Base-by-base conservation (phyloP, 2,797 vertebrate genomes). In the Scarus forsteni region DNA sequence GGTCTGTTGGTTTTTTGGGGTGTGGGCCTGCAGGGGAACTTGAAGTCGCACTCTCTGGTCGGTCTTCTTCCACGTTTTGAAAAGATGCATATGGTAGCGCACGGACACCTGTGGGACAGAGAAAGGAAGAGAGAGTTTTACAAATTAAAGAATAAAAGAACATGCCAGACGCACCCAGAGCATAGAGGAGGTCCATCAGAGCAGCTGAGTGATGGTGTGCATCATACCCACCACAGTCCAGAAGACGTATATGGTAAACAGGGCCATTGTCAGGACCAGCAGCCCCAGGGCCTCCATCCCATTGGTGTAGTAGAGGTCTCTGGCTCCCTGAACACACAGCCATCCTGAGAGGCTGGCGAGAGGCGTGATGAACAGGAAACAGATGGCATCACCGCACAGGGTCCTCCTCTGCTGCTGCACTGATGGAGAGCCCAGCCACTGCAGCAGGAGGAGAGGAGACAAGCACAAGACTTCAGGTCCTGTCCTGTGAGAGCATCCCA, bases 311-410 rank as follows among this genome's bases (percentile, higher is more conserved):
- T 92, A 88, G 7, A 93, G 90, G 80, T 93, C 92, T 83, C 85
- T 74, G 34, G 92, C 92, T 3, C 92, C 93, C 68, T 90, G 92
- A n/a, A 93, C 72, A 51, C 93, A 94, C 75, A 94, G 76, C 93
- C 92, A 94, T 1, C 92, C 93, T 0, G 92, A 93, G 38, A 94
- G 80, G 61, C 86, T 79, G 44, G 92, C 92, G 53, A 94, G 80
- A 0, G 93, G 92, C 0, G 92, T 94, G 79, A 94, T 93, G 84
- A 93, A 87, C 46, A 93, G 83, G 82, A 94, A 94, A 57, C 93
- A 93, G 59, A 92, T 57, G 0, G 42, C 57, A 0, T 94, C 93
- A 0, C 92, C 88, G 8, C 83, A 90, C 55, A 94, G 70, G 0
- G 91, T 92, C 49, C 88, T 75, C 71, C 92, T 84, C 86, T 93